These are phyloP conservation scores for Tenebrio molitor DNA, from an alignment of 1,140 invertebrate genomes.

Conservation along the genomic window DNA sequence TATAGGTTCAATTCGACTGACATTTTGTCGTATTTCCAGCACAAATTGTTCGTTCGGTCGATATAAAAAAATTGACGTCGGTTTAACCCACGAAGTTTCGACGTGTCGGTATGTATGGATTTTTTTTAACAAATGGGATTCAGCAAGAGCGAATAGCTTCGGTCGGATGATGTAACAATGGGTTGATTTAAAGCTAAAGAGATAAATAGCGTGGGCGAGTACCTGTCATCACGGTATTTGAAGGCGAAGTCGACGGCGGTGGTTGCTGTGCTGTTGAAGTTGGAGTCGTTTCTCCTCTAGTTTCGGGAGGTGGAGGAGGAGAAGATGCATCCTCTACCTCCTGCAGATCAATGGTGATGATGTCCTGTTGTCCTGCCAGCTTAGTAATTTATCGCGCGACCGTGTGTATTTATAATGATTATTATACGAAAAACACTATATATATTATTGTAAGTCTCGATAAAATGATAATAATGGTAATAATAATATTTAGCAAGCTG, in stretches of 20 bases:
- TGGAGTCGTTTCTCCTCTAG: slow-evolving; percentile 39
- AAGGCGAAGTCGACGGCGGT: slow-evolving; percentile 58
- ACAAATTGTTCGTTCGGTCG: no score
- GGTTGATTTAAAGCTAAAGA: slow-evolving; percentile 25
- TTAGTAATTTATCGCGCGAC: slow-evolving; percentile 44
- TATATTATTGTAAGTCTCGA: slow-evolving; percentile 8
- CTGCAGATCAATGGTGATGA: slow-evolving; percentile 62
- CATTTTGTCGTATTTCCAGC: no score
- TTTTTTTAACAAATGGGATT: no score
- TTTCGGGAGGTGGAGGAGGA: slow-evolving; percentile 36
- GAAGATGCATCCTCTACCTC: slow-evolving; percentile 61
- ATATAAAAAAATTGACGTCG: no score
- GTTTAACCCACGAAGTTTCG: no score
- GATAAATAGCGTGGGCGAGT: slow-evolving; percentile 43
- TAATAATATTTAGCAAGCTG: slow-evolving; percentile 27
- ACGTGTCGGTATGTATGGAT: no score
- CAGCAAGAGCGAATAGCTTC: no score
- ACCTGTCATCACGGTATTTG: slow-evolving; percentile 65
- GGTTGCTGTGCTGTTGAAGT: slow-evolving; percentile 52
- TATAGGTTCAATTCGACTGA: no score
- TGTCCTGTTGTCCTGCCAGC: slow-evolving; percentile 62
- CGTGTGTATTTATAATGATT: slow-evolving; percentile 42
- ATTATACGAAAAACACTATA: slow-evolving; percentile 15
- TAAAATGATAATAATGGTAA: slow-evolving; percentile 19
- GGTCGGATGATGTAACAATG: slow-evolving; percentile 18